These are phyloP conservation scores for Promerops cafer DNA, from an alignment of 2,113 vertebrate genomes.

Conservation along the genomic window DNA sequence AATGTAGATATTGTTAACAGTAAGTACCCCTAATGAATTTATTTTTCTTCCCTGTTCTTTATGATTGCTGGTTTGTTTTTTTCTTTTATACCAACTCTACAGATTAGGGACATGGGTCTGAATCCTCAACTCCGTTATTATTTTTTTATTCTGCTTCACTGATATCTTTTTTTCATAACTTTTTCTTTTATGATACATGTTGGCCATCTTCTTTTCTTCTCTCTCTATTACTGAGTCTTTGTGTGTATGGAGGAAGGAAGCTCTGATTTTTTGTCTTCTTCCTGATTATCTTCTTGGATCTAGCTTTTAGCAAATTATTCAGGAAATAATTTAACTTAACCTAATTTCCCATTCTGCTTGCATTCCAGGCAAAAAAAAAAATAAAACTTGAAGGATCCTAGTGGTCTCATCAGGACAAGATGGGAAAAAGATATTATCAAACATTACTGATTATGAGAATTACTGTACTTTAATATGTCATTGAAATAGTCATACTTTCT, in stretches of 20 bases:
- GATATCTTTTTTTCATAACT: background rate
- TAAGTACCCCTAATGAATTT: background rate
- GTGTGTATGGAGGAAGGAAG: background rate
- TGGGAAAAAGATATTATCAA: background rate
- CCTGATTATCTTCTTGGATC: background rate
- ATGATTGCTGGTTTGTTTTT: background rate
- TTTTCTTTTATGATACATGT: background rate
- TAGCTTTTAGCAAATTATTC: background rate
- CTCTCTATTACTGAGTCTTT: background rate
- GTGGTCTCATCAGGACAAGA: background rate
- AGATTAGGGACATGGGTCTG: background rate
- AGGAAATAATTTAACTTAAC: background rate
- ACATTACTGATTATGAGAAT: background rate
- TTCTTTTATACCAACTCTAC: background rate
- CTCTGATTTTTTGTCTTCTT: background rate
- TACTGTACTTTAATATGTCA: background rate
- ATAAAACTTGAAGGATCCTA: background rate
- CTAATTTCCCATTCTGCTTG: background rate
- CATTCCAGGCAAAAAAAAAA: background rate
- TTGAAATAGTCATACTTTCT: background rate
- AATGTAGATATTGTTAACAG: background rate
- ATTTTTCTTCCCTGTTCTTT: background rate
- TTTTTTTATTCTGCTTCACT: background rate
- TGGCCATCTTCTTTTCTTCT: background rate
- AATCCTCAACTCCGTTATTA: background rate